Base-by-base conservation (phyloP, 1,140 invertebrate genomes). In the Cydia strobilella region DNA sequence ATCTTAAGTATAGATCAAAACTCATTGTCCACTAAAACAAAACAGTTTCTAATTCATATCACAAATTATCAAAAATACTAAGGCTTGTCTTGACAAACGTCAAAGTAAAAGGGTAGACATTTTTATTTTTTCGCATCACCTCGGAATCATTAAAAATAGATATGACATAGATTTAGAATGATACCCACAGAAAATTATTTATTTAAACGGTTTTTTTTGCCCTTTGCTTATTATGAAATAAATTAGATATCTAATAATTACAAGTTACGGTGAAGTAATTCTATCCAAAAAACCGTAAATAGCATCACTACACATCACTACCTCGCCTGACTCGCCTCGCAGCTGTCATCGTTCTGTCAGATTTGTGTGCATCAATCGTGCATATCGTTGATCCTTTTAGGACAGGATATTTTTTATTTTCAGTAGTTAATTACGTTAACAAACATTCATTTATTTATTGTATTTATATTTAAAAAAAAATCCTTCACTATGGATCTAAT, bases 11-110 rank as follows among this genome's bases (percentile, higher is more conserved):
- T 27, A 73, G 31, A 20, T 54, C 48, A 54, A 23, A 51, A 54
- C 72, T 73, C 42, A 51, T 73, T 73, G 72, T 54, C 23, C 42
- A 51, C 23, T 42, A 54, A 48, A 54, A 42, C 42, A 51, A 73
- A 72, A 48, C 12, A 27, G 45, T 73, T 27, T 42, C 39, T 48
- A 73, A 23, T 73, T 27, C 27, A 73, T 73, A 35, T 69, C 65
- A 69, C 65, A 39, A 69, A 39, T 42, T 73, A 73, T 73, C 42
- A 73, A 73, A 73, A 69, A 69, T 69, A 69, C 65, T 39, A n/a
- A 35, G 18, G 18, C 27, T 69, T n/a, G 63, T 25, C 63, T 66
- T 69, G 65, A 35, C 65, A 69, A 69, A 69, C 27, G 65, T 69
- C 65, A 69, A 69, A 31, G 65, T 69, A 69, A 69, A 69, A 69